phyloP scores from a whole-genome alignment of 2,113 vertebrate species.

The Cranoglanis bouderius region DNA sequence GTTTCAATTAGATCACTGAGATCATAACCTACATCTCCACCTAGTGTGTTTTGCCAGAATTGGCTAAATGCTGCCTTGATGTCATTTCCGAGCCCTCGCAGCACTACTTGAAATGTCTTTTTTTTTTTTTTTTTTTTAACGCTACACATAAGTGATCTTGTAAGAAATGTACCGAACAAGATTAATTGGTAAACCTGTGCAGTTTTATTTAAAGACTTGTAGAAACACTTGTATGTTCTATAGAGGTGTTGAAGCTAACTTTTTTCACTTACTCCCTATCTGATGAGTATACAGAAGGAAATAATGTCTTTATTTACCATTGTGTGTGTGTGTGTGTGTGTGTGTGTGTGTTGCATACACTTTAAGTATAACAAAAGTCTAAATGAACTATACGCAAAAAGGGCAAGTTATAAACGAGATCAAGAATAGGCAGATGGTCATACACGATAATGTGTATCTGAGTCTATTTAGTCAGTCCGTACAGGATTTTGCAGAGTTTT shows the following conservation, averaged over 20 bases:
- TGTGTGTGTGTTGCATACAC: neutral
- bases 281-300: neutral
- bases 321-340: no score
- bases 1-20: slow-evolving; percentile 31
- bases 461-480: neutral
- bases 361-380: neutral
- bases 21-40: slow-evolving; percentile 22
- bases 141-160: neutral
- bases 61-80: slow-evolving; percentile 3
- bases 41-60: neutral
- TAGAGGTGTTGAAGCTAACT: neutral
- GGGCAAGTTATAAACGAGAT: neutral
- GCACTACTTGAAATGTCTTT: neutral
- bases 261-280: neutral
- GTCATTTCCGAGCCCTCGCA: neutral
- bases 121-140: neutral
- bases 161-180: neutral
- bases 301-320: neutral
- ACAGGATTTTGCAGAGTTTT: no score
- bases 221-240: neutral
- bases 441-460: neutral
- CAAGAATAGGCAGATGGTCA: neutral
- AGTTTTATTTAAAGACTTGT: neutral
- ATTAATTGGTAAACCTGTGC: neutral
- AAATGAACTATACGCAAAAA: no score